Base-by-base conservation (phyloP, 2,113 vertebrate species). In the Rissa tridactyla region DNA sequence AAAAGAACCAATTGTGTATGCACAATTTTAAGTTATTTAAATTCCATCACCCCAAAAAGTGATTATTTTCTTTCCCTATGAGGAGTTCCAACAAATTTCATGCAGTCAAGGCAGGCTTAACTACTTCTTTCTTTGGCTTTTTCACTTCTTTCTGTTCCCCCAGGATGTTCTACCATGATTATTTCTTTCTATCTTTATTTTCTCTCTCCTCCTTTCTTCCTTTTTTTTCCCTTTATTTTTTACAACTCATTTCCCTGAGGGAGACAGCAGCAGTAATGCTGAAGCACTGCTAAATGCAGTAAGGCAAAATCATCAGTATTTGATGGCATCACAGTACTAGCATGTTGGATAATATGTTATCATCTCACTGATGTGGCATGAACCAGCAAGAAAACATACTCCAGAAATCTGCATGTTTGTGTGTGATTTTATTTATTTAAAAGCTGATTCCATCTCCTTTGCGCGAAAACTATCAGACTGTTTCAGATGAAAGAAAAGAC, bases 121-220 rank as follows among this genome's bases (percentile, higher is more conserved):
- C 78, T 94, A 61, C 92, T 96, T 94, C 88, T 97, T 96, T 96
- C 92, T 91, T 95, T 97, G 92, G 78, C 81, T 97, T 96, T 98
- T 98, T 97, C 29, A 89, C 92, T 97, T 97, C 49, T 82, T 49
- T 97, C 54, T 77, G 62, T 90, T 97, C 95, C 97, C 97, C 66
- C 82, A 97, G 96, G 97, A 97, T 94, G 93, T 97, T 97, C 91
- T 95, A 70, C 4, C 3, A 96, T 97, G 92, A 97, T 98, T 98
- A 97, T 97, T 97, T 98, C 95, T 97, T 97, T 96, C 90, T 96
- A 55, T 96, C 94, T 97, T 94, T 97, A 95, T 98, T 97, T 96
- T 96, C 69, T 86, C 80, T 85, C 36, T 70, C 80, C 70, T 94
- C 93, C 85, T 94, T 84, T 86, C 82, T 90, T 40, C 9, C 49